Evolutionary conservation across 2,113 vertebrate genomes (phyloP), one percentile per base, ranked within the genome.

Genomic region (Etheostoma cragini): DNA sequence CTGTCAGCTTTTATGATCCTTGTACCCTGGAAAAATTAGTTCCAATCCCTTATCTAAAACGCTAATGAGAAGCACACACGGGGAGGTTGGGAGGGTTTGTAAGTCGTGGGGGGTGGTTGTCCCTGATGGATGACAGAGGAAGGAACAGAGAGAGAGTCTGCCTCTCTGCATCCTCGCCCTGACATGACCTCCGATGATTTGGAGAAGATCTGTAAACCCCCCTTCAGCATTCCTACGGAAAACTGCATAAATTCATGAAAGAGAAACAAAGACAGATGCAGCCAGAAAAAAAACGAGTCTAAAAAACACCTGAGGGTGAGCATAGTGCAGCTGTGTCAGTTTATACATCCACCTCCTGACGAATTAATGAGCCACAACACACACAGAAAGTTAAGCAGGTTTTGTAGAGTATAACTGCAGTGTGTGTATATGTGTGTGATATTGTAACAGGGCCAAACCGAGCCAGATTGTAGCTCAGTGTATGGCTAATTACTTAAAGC

Each of bases 21-120:
- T 10, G 21, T 81, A 74, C 81, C 65, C 84, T 82, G 88, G 87
- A 85, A 88, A 87, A 88, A 83, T 72, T 58, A 72, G 87, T 90
- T 91, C 86, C 88, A 84, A 86, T 86, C 52, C 70, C 47, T 70
- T 30, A 70, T 85, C 74, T 81, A 85, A 87, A 81, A 76, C 54
- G 1, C 77, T 91, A 88, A 91, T 90, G 86, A 92, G 88, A 94
- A 88, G 80, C 82, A 85, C 82, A 87, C 83, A 77, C 49, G 24
- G 74, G 74, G 72, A 54, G 38, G 52, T 17, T 63, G 68, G n/a
- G 72, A 63, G 53, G 72, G 68, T 45, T 47, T 76, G 61, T 67
- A 72, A 72, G 80, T 88, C 15, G 24, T 0, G 26, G 38, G 57
- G 47, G 61, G 14, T 17, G 42, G 26, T 63, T 49, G 72, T 78